Evolutionary conservation across 2,888 invertebrate genomes (phyloP), one percentile per base, ranked within the genome.

Genomic region (Hemithea aestivaria): DNA sequence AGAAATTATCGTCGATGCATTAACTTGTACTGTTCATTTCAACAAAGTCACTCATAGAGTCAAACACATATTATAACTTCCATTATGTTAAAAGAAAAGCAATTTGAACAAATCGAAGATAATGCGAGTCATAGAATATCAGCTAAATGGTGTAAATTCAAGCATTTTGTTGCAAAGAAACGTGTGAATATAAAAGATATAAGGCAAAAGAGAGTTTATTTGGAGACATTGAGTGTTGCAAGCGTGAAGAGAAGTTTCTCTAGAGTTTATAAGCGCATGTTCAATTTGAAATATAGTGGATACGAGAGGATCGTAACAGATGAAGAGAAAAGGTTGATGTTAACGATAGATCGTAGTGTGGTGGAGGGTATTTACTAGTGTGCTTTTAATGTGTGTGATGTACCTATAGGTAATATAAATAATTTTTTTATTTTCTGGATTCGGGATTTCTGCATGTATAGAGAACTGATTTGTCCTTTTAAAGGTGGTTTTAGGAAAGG

Each of bases 301-400:
- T 94, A 93, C 66, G 84, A 87, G 51, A 85, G 88, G 56, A 89
- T 93, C 67, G 73, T 91, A 25, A 88, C 91, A 1, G 93, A 93
- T 16, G 93, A 93, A 58, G 93, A 94, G 63, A 89, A 89, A 78
- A 92, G 92, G 91, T 92, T 87, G 49, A 58, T 63, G 38, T 50
- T 53, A 48, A 34, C 46, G 46, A 43, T 62, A 49, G 73, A 76
- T 53, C 51, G 48, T 41, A 60, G 53, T 53, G 51, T 73, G 74
- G 82, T 84, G 75, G 83, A 81, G 73, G 77, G 69, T 48, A 35
- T 70, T 45, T 73, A 66, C 50, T 66, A 53, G 36, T 40, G 23
- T 27, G 16, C 9, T 36, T 12, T 33, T 34, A 42, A 29, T 37
- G 39, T 34, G 33, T 45, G 10, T 29, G 11, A 29, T 27, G 10